Conservation (phyloP, 2,888 invertebrate genomes). For the Empis livida region DNA sequence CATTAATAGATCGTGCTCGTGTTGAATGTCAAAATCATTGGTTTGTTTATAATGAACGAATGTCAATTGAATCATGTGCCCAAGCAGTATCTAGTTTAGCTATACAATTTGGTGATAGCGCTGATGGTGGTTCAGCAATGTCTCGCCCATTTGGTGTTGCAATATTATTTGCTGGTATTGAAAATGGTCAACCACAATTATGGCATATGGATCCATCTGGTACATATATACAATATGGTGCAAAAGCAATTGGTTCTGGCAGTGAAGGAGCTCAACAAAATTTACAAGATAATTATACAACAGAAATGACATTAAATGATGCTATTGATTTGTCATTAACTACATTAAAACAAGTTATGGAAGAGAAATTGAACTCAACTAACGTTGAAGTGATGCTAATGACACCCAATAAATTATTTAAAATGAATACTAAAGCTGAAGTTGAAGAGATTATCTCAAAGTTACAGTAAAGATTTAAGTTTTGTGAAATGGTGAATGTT, state of each 20-base stretch:
- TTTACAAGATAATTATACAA: slow-evolving; percentile 55
- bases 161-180: slow-evolving; percentile 85
- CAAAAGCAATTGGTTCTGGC: slow-evolving; percentile 98
- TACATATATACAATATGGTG: slow-evolving; percentile 95
- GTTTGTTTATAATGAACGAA: slow-evolving; percentile 94
- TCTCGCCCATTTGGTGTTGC: slow-evolving; percentile 99
- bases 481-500: too few species aligned
- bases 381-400: slow-evolving; percentile 97
- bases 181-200: slow-evolving; percentile 85
- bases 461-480: slow-evolving; percentile 41
- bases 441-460: slow-evolving; percentile 79
- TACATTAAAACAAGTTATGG: slow-evolving; percentile 99
- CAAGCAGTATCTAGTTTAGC: slow-evolving; percentile 97
- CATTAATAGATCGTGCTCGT: slow-evolving; percentile 84
- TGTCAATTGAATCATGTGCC: slow-evolving; percentile 95
- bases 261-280: slow-evolving; percentile 99
- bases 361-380: slow-evolving; percentile 91
- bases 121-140: slow-evolving; percentile 89
- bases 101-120: slow-evolving; percentile 98
- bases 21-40: slow-evolving; percentile 97
- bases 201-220: slow-evolving; percentile 99
- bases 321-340: slow-evolving; percentile 83
- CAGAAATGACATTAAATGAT: slow-evolving; percentile 87
- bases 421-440: slow-evolving; percentile 82
- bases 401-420: slow-evolving; percentile 69